These are phyloP conservation scores for Porites cylindrica DNA, from an alignment of 92 coral and sea anemone genomes.

Conservation along the genomic window DNA sequence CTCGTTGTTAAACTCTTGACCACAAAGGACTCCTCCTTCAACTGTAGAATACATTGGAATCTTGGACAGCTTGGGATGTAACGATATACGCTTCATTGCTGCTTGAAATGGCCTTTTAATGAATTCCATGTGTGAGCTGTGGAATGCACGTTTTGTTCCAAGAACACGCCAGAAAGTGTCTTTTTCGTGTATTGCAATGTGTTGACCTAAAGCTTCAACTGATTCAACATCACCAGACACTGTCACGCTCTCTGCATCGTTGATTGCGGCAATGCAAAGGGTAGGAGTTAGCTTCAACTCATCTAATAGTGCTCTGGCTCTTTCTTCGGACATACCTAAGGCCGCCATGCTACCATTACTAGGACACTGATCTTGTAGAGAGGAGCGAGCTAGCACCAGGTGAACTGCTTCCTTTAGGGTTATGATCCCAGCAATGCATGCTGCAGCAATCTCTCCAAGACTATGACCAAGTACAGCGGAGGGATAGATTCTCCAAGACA, in stretches of 20 bases:
- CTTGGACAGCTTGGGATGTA: slow-evolving; percentile 60
- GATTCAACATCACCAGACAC: slow-evolving; percentile 84
- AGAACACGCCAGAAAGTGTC: slow-evolving; percentile 79
- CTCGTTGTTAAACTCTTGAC: slow-evolving; percentile 52
- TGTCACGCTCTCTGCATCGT: slow-evolving; percentile 75
- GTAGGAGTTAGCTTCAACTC: slow-evolving; percentile 61
- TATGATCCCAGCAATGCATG: slow-evolving; percentile 80
- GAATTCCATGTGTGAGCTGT: slow-evolving; percentile 82
- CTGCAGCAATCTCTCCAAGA: slow-evolving; percentile 93
- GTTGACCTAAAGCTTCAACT: slow-evolving; percentile 69
- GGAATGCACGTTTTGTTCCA: slow-evolving; percentile 90
- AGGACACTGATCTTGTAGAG: slow-evolving; percentile 82
- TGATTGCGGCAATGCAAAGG: slow-evolving; percentile 80
- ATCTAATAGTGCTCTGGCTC: slow-evolving; percentile 52
- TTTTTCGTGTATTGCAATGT: slow-evolving; percentile 38
- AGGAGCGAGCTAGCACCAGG: slow-evolving; percentile 75
- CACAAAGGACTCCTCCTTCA: slow-evolving; percentile 70
- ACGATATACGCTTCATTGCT: slow-evolving; percentile 27
- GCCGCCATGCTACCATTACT: slow-evolving; percentile 89
- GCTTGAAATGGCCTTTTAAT: slow-evolving; percentile 67
- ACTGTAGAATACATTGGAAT: slow-evolving; percentile 94
- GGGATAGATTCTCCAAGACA: slow-evolving; percentile 87
- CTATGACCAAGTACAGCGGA: slow-evolving; percentile 94
- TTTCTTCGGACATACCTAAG: slow-evolving; percentile 78
- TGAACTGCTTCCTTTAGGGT: slow-evolving; percentile 74